Percentiles rank a stretch among this genome's conserved stretches.
These are phyloP conservation scores for Silurus glanis DNA, from an alignment of 2,113 vertebrate genomes.

Conservation along the genomic window DNA sequence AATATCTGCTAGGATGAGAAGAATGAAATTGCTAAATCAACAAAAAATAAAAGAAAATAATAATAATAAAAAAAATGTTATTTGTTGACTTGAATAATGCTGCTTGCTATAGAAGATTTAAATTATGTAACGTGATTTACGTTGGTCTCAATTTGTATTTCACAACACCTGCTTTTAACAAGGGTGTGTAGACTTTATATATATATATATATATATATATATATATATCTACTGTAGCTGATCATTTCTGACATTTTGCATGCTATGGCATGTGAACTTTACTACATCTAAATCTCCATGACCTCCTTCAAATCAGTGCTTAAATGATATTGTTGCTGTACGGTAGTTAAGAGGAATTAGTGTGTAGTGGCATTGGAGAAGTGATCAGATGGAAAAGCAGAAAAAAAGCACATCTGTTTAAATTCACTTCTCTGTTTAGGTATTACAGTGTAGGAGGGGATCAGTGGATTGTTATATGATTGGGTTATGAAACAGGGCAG, in stretches of 20 bases:
- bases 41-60: too few relatives aligned
- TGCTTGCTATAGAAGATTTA: background rate
- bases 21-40: background rate
- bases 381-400: background rate
- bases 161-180: background rate
- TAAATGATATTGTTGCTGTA: background rate
- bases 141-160: background rate
- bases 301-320: background rate
- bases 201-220: too few relatives aligned
- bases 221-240: background rate
- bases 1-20: background rate
- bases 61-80: too few relatives aligned
- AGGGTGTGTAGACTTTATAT: background rate
- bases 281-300: background rate
- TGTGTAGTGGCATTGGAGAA: background rate
- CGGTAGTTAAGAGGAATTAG: background rate
- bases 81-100: background rate
- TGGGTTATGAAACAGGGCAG: background rate
- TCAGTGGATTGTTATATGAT: background rate
- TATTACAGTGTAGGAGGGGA: background rate
- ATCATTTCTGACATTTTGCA: background rate
- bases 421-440: constrained; percentile 14
- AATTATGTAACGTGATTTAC: background rate
- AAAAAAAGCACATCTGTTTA: background rate
- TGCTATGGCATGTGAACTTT: background rate